phyloP scores from a whole-genome alignment of 2,113 vertebrate genomes.

The Gallinago jamesoni region DNA sequence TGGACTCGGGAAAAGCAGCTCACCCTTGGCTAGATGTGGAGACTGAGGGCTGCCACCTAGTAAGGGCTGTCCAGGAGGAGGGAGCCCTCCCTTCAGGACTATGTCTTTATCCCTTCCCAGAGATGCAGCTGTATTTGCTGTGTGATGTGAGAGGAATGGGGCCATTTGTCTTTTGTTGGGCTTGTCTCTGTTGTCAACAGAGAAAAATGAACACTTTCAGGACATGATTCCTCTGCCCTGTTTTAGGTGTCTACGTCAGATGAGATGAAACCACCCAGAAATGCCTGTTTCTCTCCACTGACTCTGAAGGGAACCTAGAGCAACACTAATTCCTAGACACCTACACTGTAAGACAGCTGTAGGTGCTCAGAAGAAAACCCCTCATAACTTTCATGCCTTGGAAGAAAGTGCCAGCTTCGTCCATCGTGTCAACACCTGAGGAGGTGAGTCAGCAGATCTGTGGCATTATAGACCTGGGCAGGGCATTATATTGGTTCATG shows the following conservation, averaged over 20 bases:
- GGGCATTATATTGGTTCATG: not conserved
- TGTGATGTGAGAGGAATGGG: not conserved
- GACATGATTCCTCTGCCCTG: not conserved
- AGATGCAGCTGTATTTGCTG: not conserved
- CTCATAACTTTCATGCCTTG: not conserved
- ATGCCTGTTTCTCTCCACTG: not conserved
- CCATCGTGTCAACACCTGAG: not conserved
- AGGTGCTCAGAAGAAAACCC: not conserved
- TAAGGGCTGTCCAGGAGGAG: not conserved
- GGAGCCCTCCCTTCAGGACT: not conserved
- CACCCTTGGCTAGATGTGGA: not conserved
- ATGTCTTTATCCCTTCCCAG: not conserved
- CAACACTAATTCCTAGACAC: not conserved
- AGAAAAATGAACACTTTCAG: not conserved
- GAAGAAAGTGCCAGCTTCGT: not conserved
- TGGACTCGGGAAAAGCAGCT: not conserved
- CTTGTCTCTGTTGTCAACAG: not conserved
- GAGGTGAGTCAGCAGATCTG: not conserved
- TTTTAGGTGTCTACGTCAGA: not conserved
- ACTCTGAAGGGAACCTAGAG: not conserved
- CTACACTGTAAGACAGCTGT: not conserved
- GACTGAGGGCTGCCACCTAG: not conserved
- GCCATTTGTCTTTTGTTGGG: not conserved
- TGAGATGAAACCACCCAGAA: not conserved
- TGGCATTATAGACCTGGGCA: not conserved